Base-by-base conservation (phyloP, 2,113 vertebrate species). In the Macquaria ambigua region DNA sequence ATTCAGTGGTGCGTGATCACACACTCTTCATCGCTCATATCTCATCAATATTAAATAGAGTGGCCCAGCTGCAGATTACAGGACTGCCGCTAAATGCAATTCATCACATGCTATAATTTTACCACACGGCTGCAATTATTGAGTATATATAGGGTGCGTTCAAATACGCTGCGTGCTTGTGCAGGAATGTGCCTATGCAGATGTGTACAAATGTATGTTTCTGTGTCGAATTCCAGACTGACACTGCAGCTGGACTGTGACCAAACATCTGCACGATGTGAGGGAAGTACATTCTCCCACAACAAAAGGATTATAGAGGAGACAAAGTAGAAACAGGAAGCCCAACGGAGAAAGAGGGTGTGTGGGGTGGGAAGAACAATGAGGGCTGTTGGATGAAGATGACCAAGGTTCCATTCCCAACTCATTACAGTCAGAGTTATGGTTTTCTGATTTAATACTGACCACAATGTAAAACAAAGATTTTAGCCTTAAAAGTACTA, bases 1-100 rank as follows among this genome's bases (percentile, higher is more conserved):
- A 85, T 90, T 77, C 77, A 77, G 61, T 11, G 31, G 64, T 52
- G 84, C 59, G 48, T 72, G 70, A 79, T 85, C 79, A 70, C 74
- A 77, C 69, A 59, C 39, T 77, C 31, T 46, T 64, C 48, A 48
- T 70, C 20, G 10, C 58, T 39, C 58, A 52, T 63, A 77, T 85
- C 84, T 80, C 64, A 77, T 72, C 46, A 61, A 18, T 68, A 50
- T 71, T 63, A 63, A 77, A 50, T 50, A 52, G 18, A 74, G 55
- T 41, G 71, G 78, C 55, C 41, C 46, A 39, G 87, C 81, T 66
- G 62, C 52, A 58, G 73, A 87, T 72, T 74, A 81, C 18, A 11
- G n/a, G 5, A 0, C 46, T 62, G 79, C 23, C 66, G 25, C 77
- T 79, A 28, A 83, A 83, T 72, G 46, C 39, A 81, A 55, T 67